Evolutionary conservation across 2,797 vertebrate species (phyloP).

Genomic region (Limosa lapponica): DNA sequence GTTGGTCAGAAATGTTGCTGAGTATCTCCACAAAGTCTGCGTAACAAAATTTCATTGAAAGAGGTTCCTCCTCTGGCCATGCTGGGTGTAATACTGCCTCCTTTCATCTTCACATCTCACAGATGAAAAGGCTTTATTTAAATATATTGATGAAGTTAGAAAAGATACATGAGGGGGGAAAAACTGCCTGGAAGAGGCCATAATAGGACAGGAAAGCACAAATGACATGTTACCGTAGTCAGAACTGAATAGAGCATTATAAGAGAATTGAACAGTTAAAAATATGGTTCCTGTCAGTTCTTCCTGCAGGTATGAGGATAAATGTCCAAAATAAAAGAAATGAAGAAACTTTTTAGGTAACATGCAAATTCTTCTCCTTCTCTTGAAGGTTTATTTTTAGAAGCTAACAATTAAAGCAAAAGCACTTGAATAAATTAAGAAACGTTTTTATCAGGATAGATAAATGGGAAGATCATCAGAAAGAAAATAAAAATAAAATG

Average conservation of each 20-base stretch:
- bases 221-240: not conserved
- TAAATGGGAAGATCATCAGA: not conserved
- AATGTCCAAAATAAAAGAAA: not conserved
- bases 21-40: not conserved
- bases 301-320: not conserved
- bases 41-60: not conserved
- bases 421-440: not conserved
- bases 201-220: not conserved
- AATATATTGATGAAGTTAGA: not conserved
- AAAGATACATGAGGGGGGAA: not conserved
- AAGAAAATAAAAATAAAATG: not conserved
- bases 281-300: conserved; percentile 10
- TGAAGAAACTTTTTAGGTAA: not conserved
- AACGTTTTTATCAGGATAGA: not conserved
- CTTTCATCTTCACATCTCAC: not conserved
- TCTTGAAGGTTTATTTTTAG: not conserved
- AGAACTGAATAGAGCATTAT: not conserved
- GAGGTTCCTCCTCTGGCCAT: not conserved
- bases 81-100: not conserved
- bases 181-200: not conserved
- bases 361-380: not conserved
- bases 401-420: not conserved
- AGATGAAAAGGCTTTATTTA: not conserved
- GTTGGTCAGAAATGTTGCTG: not conserved
- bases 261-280: not conserved